Percentiles rank a stretch among this genome's conserved stretches.
Conservation (phyloP, 2,888 invertebrate species). For the Sesamia inferens region DNA sequence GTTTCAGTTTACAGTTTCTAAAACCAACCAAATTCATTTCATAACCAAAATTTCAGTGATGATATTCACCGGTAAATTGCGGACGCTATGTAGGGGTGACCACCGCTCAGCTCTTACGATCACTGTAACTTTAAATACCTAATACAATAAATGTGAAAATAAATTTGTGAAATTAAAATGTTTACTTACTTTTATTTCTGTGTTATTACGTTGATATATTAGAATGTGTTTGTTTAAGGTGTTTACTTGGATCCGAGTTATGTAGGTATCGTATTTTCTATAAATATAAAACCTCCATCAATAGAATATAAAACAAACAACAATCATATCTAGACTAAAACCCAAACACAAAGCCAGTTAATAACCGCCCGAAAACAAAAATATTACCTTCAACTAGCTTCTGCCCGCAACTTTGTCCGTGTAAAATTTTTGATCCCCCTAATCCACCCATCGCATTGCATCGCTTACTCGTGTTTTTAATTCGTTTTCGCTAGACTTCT, state of each 20-base stretch:
- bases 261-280: neutral
- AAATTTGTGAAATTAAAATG: neutral
- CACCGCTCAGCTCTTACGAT: neutral
- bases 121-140: neutral
- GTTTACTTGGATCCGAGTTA: too few species aligned
- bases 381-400: slow-evolving; percentile 38
- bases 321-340: neutral
- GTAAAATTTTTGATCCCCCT: neutral
- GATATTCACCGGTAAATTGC: neutral
- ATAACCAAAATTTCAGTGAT: neutral
- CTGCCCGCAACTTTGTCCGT: too few species aligned
- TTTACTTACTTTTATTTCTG: neutral
- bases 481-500: neutral
- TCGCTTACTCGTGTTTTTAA: neutral
- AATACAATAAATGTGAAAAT: neutral
- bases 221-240: neutral
- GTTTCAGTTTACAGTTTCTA: neutral
- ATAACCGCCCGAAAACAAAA: neutral
- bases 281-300: neutral
- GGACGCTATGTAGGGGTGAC: neutral
- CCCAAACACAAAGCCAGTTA: slow-evolving; percentile 14
- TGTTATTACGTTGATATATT: neutral
- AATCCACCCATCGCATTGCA: neutral
- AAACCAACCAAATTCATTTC: neutral
- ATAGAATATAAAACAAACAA: neutral